These are phyloP conservation scores for Dicaeum eximium DNA, from an alignment of 2,113 vertebrate species.

Conservation along the genomic window DNA sequence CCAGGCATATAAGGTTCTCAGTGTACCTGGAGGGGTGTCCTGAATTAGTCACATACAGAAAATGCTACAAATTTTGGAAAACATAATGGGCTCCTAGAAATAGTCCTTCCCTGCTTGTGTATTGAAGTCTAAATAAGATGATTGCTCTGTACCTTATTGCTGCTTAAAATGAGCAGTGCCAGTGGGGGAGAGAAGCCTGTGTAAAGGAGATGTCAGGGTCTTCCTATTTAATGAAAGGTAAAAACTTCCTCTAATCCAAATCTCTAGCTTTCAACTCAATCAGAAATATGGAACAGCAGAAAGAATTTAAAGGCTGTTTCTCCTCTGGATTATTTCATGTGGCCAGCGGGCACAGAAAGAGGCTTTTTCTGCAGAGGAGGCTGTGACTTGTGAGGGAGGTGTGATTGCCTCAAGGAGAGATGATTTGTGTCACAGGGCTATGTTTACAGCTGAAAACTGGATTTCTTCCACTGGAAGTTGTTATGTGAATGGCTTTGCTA, in stretches of 20 bases:
- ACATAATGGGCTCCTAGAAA: not conserved
- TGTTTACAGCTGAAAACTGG: not conserved
- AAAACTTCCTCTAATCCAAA: not conserved
- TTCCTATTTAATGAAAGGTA: slow-evolving; percentile 24
- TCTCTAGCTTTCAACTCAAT: slow-evolving; percentile 50
- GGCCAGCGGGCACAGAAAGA: not conserved
- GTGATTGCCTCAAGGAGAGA: not conserved
- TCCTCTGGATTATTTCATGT: not conserved
- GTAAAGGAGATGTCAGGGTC: not conserved
- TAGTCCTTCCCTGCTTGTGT: not conserved
- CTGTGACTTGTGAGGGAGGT: not conserved
- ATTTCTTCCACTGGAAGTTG: not conserved
- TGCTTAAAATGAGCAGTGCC: not conserved
- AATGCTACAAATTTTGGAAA: not conserved
- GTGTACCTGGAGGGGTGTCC: not conserved
- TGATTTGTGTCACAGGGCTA: not conserved
- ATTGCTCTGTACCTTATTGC: not conserved
- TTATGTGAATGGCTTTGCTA: not conserved
- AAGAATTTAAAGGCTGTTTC: not conserved
- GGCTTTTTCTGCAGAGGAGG: not conserved
- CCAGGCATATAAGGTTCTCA: not conserved
- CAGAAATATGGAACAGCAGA: slow-evolving; percentile 41
- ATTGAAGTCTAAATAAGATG: not conserved
- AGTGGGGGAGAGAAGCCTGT: not conserved
- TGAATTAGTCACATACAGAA: not conserved